Base-by-base conservation (phyloP, 2,113 vertebrate species). In the Dasyprocta punctata region DNA sequence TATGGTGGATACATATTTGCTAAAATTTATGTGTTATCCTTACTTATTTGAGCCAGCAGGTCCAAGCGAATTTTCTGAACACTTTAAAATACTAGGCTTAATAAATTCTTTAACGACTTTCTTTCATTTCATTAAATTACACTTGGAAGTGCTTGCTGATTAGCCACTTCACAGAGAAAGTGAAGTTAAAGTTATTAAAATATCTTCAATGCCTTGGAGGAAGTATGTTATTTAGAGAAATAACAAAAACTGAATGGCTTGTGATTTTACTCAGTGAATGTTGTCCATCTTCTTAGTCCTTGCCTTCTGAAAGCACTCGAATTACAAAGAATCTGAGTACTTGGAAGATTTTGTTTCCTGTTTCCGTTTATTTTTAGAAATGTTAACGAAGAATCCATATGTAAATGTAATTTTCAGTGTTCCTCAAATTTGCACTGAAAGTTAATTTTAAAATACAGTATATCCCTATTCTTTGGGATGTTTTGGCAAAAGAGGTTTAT, bases 121-220 rank as follows among this genome's bases (percentile, higher is more conserved):
- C 92, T 95, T 67, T 58, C 84, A 82, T 97, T 96, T 97, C 97
- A 95, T 97, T 96, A 97, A 97, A 95, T 97, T 97, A 95, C n/a
- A 83, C 85, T 97, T 97, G 94, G 83, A 98, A 97, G 63, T 95
- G n/a, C 80, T 94, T 86, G 81, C 85, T 97, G 97, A 97, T 97
- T 97, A 97, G 92, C 82, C 56, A 92, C 92, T 97, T 97, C 90
- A 96, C 65, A 95, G 95, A 95, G 84, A 96, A 92, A 95, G 91
- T 67, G 8, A 95, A 94, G 85, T 85, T 91, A 93, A 96, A 97
- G 93, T 96, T 97, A 92, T 97, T 95, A 97, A 98, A 97, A 90
- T 73, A 95, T 87, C 81, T 89, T 94, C 91, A 96, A 38, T 77
- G 87, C 63, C 81, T 97, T 56, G 75, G 92, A 97, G 96, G 86